phyloP scores from a whole-genome alignment of 2,888 invertebrate species.

The Anticlea derivata region DNA sequence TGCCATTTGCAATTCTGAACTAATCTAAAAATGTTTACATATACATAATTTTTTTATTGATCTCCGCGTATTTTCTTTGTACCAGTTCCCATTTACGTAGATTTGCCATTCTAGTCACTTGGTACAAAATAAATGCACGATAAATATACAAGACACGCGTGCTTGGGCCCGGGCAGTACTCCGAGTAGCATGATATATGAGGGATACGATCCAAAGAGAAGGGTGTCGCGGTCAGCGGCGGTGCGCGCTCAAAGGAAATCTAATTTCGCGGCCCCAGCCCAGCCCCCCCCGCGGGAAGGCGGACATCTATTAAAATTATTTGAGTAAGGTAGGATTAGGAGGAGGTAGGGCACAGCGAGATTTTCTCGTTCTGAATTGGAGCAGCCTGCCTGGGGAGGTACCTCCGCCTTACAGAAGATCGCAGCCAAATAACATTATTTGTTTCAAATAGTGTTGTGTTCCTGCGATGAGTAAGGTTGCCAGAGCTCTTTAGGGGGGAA shows the following conservation, averaged over 20 bases:
- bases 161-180: conserved; percentile 34
- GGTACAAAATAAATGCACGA: conserved; percentile 36
- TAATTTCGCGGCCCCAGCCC: conserved; percentile 63
- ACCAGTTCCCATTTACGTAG: conserved; percentile 9
- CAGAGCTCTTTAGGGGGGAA: no score
- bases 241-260: conserved; percentile 78
- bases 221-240: conserved; percentile 68
- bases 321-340: no score
- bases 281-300: conserved; percentile 36
- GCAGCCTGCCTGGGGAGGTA: no score
- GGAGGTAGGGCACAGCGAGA: no score
- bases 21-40: no score
- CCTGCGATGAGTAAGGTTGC: no score
- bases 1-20: no score
- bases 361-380: no score
- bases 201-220: conserved; percentile 56
- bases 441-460: no score
- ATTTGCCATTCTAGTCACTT: conserved; percentile 11
- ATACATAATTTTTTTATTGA: no score
- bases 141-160: conserved; percentile 41
- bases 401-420: no score
- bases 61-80: conserved; percentile 3
- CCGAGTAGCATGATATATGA: conserved; percentile 63
- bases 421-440: no score
- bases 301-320: conserved; percentile 81